A percentile compares a stretch with the other conserved stretches of the same genome.
phyloP scores from a whole-genome alignment of 2,888 invertebrate species.

The Spodoptera exigua region DNA sequence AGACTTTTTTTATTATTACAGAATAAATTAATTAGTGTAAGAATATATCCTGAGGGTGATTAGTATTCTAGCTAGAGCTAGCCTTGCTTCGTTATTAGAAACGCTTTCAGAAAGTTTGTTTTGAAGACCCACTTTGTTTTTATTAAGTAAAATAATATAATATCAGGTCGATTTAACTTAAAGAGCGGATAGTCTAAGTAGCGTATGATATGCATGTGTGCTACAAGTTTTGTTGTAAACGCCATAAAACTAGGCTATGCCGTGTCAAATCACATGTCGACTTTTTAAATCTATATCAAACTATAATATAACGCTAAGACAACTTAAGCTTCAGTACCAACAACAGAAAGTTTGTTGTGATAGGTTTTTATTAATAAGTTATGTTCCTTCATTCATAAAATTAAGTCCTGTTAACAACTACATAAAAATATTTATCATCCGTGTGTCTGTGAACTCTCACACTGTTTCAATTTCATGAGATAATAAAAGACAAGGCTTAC shows the following conservation, averaged over 20 bases:
- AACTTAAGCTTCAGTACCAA: no score
- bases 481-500: constrained; percentile 27
- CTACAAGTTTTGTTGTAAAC: no score
- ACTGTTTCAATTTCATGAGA: constrained; percentile 5
- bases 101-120: constrained; percentile 17
- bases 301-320: no score
- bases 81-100: constrained; percentile 17
- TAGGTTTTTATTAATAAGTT: no score
- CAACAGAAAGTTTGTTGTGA: no score
- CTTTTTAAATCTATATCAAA: no score
- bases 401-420: background rate
- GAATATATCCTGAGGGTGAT: constrained; percentile 35
- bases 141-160: no score
- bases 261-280: no score
- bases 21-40: constrained; percentile 46
- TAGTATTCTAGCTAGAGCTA: constrained; percentile 28
- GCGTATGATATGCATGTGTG: no score
- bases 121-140: constrained; percentile 16
- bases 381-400: background rate
- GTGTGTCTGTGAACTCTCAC: background rate
- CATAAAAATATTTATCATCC: background rate
- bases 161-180: no score
- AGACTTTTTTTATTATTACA: constrained; percentile 39
- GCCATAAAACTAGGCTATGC: no score
- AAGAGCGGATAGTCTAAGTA: no score